These are phyloP conservation scores for Perithous albicinctus DNA, from an alignment of 2,888 invertebrate species.

Conservation along the genomic window DNA sequence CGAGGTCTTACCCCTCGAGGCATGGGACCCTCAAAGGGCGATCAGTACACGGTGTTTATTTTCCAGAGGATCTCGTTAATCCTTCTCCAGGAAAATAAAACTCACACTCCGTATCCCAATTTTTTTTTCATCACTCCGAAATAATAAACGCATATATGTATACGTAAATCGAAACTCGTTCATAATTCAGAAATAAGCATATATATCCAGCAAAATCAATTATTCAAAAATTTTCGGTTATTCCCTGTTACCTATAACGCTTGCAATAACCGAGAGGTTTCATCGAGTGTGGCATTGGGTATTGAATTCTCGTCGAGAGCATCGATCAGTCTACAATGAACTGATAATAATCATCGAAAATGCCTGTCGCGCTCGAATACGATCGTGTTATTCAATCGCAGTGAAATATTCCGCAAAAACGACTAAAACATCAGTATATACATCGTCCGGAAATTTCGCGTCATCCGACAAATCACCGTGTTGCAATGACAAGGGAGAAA, in stretches of 20 bases:
- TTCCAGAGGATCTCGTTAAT: constrained; percentile 55
- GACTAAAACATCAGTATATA: neutral
- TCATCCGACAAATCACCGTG: neutral
- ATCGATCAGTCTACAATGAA: constrained; percentile 64
- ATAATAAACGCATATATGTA: constrained; percentile 19
- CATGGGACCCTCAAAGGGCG: constrained; percentile 30
- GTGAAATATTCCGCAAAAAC: constrained; percentile 26
- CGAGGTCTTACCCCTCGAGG: constrained; percentile 1
- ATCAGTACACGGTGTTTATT: constrained; percentile 44
- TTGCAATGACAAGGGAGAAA: constrained; percentile 22
- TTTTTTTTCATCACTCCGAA: constrained; percentile 9
- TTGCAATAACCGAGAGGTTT: constrained; percentile 48
- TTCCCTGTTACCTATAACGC: constrained; percentile 43
- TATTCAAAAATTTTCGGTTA: constrained; percentile 56
- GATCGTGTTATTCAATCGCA: constrained; percentile 42
- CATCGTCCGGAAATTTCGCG: neutral
- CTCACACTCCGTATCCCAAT: neutral
- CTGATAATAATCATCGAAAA: constrained; percentile 63
- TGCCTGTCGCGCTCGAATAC: constrained; percentile 29
- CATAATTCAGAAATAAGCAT: constrained; percentile 32
- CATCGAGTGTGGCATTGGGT: constrained; percentile 45
- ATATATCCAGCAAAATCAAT: constrained; percentile 52
- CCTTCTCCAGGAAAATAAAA: constrained; percentile 23
- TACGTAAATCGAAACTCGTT: neutral
- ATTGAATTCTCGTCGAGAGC: constrained; percentile 60